phyloP scores from a whole-genome alignment of 1,140 invertebrate genomes.

The Sminthurinus signatus region DNA sequence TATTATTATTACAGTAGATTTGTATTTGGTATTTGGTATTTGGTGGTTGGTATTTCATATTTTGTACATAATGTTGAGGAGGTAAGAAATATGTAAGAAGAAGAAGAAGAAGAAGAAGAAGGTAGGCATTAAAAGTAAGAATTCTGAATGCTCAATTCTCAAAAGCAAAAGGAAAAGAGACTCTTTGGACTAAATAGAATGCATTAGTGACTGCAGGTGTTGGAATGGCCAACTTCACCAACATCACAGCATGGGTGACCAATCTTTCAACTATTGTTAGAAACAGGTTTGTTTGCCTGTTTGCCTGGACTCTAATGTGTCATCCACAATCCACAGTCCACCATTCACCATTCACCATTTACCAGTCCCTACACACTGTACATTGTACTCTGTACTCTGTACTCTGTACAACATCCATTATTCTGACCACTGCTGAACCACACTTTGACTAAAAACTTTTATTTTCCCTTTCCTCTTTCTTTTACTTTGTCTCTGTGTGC shows the following conservation, averaged over 20 bases:
- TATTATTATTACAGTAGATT: no score
- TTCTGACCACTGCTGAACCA: slow-evolving; percentile 30
- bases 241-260: slow-evolving; percentile 35
- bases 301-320: slow-evolving; percentile 27
- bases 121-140: slow-evolving; percentile 9
- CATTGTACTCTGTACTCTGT: no score
- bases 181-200: slow-evolving; percentile 29
- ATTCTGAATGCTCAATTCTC: no score
- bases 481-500: no score
- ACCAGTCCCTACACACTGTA: no score
- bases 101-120: neutral
- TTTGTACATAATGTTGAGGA: no score
- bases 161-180: no score
- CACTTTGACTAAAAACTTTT: slow-evolving; percentile 13
- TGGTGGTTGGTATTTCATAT: no score
- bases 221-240: slow-evolving; percentile 35
- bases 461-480: neutral
- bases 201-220: slow-evolving; percentile 35
- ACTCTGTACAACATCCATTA: no score
- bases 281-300: slow-evolving; percentile 38
- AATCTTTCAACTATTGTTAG: slow-evolving; percentile 37
- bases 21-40: no score
- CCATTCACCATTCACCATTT: no score
- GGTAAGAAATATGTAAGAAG: neutral
- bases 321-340: no score